Base-by-base conservation (phyloP, 1,140 invertebrate genomes). In the Halotydeus destructor region DNA sequence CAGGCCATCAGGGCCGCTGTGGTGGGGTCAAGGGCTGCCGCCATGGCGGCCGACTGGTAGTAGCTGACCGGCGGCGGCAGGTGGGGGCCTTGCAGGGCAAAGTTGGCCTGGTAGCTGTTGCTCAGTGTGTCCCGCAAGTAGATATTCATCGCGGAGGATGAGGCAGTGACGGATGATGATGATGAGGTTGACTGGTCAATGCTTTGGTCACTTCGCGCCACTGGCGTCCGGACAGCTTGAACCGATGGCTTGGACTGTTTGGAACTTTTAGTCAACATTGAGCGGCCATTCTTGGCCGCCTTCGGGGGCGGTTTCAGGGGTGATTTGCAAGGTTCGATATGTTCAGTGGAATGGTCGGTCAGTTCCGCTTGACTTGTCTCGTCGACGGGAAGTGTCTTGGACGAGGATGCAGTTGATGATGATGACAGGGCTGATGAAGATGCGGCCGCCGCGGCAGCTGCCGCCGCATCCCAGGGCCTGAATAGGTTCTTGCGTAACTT, bases 401-500 rank as follows among this genome's bases (percentile, higher is more conserved):
- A 34, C 5, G 14, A 6, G 5, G 5, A 5, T 6, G 33, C 8
- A 6, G 33, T 14, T 34, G 33, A 14, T 34, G 5, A 5, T 6
- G 33, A 6, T 34, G n/a, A 16, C 5, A 5, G 14, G 14, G 33
- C 14, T 9, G 14, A 14, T 34, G 14, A 19, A 6, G 33, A 16
- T 6, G 8, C 33, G 14, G 14, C 21, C 6, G 14, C 14, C 6
- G 5, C 5, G 33, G 5, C 14, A 14, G 33, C 5, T 6, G 22
- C n/a, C 33, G 33, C 14, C n/a, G 33, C 14, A 34, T 26, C 23
- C 43, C 46, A 45, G 9, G 46, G 42, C 3, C 39, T 35, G 30
- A 48, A 50, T 28, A 54, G 25, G 8, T 47, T 43, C n/a, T 47
- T 41, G 24, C 50, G 43, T 8, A 45, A 43, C 6, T 49, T 41